phyloP scores from a whole-genome alignment of 2,113 vertebrate genomes.

The Colistium nudipinnis region DNA sequence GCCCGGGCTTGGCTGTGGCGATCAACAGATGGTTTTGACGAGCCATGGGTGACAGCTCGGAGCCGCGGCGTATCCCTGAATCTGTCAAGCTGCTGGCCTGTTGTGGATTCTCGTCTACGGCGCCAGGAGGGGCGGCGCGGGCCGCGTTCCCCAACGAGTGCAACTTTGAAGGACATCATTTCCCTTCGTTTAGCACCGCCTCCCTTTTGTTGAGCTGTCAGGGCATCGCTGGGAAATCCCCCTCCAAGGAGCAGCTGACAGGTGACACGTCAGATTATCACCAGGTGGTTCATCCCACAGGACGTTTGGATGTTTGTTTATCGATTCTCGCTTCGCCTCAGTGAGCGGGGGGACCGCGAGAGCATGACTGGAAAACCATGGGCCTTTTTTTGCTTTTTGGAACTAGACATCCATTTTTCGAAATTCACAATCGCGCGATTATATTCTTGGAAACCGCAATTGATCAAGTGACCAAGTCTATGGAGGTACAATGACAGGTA shows the following conservation, averaged over 20 bases:
- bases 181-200: conserved; percentile 40
- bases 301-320: conserved; percentile 8
- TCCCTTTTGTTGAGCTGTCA: conserved; percentile 48
- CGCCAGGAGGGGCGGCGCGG: conserved; percentile 58
- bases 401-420: not conserved
- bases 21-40: conserved; percentile 79
- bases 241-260: conserved; percentile 54
- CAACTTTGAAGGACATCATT: conserved; percentile 67
- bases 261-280: conserved; percentile 58
- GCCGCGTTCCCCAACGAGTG: conserved; percentile 45
- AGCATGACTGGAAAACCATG: not conserved
- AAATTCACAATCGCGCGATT: not conserved
- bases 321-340: conserved; percentile 37
- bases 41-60: conserved; percentile 76
- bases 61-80: conserved; percentile 72
- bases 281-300: conserved; percentile 51
- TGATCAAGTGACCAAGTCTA: not conserved
- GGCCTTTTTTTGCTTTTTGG: not conserved
- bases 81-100: conserved; percentile 69
- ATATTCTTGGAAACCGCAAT: not conserved
- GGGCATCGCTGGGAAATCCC: conserved; percentile 44
- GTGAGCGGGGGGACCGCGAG: conserved; percentile 23
- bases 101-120: conserved; percentile 59
- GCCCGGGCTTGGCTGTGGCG: conserved; percentile 37
- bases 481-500: too few relatives aligned